Evolutionary conservation across 2,888 invertebrate genomes (phyloP).

Genomic region (Dusona sp.): DNA sequence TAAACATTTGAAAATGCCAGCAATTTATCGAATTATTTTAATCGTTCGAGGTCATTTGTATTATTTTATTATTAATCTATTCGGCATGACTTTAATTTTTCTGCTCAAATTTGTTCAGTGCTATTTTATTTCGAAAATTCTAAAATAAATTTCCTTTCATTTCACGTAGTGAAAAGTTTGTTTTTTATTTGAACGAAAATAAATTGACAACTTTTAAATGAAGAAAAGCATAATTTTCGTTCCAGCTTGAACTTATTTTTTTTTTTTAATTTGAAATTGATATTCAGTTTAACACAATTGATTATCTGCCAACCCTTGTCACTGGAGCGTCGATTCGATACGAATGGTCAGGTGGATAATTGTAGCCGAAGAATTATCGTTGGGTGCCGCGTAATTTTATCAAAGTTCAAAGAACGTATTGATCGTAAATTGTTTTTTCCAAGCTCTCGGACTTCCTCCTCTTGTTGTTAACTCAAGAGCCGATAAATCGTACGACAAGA

Average conservation of each 20-base stretch:
- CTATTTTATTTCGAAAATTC: not conserved
- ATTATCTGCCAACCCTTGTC: not conserved
- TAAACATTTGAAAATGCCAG: not conserved
- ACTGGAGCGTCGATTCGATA: not conserved
- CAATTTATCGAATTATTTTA: not conserved
- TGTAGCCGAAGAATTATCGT: not conserved
- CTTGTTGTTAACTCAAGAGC: not conserved
- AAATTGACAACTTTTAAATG: not conserved
- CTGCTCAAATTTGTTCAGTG: not conserved
- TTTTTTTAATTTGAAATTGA: not conserved
- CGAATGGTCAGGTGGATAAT: not conserved
- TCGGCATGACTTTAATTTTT: not conserved
- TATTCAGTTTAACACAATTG: not conserved
- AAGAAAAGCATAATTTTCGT: not conserved
- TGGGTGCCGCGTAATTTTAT: constrained; percentile 14
- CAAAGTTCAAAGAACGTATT: constrained; percentile 30
- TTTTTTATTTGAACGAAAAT: not conserved
- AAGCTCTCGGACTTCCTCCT: not conserved
- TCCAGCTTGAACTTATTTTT: not conserved
- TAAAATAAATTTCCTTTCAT: not conserved
- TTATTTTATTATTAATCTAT: not conserved
- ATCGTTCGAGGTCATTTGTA: not conserved
- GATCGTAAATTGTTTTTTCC: constrained; percentile 14
- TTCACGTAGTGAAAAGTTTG: not conserved
- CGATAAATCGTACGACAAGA: not conserved